Evolutionary conservation across 2,113 vertebrate species (phyloP), one percentile per base, ranked within the genome.

Genomic region (Cinclus mexicanus): DNA sequence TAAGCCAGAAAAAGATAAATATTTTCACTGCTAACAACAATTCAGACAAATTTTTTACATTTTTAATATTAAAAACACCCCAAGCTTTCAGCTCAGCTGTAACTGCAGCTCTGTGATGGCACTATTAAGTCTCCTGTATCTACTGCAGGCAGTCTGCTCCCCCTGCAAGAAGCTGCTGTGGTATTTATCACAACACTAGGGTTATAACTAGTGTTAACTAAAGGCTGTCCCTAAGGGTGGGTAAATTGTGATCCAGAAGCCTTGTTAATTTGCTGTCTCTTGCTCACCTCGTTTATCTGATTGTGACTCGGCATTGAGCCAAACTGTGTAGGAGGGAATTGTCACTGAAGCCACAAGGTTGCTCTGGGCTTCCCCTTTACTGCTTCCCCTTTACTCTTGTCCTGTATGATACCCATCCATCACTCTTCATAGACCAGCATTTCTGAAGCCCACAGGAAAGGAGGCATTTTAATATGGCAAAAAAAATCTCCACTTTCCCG

Each of bases 391-490:
- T 37, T 37, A 37, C 35, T 44, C 75, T 92, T 5, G 1, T 41
- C 22, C 46, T 7, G 1, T 25, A 15, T 39, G 37, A 50, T 10
- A 65, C 4, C 16, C 11, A 47, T 14, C 60, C 1, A 0, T 7
- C 35, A 53, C 3, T 2, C 24, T 37, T 61, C 28, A 33, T 3
- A 63, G 28, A 14, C 25, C 37, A 61, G 28, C 0, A 0, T 6
- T 76, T 61, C 56, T 37, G 52, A 87, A 76, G 33, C 6, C n/a
- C 21, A 39, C 1, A 3, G 59, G 9, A 47, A 53, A 78, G n/a
- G 5, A 63, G 31, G 14, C 11, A 41, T 31, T n/a, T 25, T 39
- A 29, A 81, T 75, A 21, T 11, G 18, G 26, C 9, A 77, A 7
- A 18, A 76, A 69, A 74, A 70, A 46, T 28, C 25, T 41, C 35